Evolutionary conservation across 2,797 vertebrate genomes (phyloP), one percentile per base, ranked within the genome.

Genomic region (Pseudomugil gertrudae): DNA sequence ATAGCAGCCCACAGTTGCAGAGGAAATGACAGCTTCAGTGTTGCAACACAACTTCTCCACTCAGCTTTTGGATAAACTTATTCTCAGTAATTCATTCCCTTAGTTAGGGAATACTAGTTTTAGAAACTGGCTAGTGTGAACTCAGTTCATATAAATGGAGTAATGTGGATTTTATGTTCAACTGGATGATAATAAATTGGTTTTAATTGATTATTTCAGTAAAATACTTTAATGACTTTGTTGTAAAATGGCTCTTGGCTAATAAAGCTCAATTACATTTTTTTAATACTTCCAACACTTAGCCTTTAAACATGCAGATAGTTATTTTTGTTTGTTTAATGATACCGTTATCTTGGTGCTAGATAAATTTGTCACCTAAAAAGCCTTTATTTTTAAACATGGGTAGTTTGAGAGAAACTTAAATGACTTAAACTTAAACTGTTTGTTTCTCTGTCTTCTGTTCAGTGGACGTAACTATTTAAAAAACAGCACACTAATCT

Each of bases 11-110:
- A 9, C 40, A 51, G 76, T 66, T 65, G 30, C 62, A 68, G 63
- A 82, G 65, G 76, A 77, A 70, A 79, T 82, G 66, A 57, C 47
- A 51, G 15, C n/a, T 2, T 43, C 54, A 57, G 45, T 52, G 23
- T 17, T 30, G 61, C 36, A 65, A 26, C 29, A 14, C 2, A 3
- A 10, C 35, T 56, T 58, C 38, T 56, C 48, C 67, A 38, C 15
- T 52, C 43, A 57, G 23, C 0, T 15, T 32, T 38, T 47, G 4
- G 61, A 17, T n/a, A 35, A 24, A 48, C 35, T 61, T 26, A 53
- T 64, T 47, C 17, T 29, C 38, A 40, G 13, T 0, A 56, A 0
- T 19, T 19, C 5, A 3, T 40, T 40, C 4, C 5, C 4, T 40
- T 40, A 19, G 38, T 0, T 40, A 40, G 1, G 15, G 1, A 19